Conservation (phyloP, 1,140 invertebrate species). For the Holcopasites calliopsidis region DNA sequence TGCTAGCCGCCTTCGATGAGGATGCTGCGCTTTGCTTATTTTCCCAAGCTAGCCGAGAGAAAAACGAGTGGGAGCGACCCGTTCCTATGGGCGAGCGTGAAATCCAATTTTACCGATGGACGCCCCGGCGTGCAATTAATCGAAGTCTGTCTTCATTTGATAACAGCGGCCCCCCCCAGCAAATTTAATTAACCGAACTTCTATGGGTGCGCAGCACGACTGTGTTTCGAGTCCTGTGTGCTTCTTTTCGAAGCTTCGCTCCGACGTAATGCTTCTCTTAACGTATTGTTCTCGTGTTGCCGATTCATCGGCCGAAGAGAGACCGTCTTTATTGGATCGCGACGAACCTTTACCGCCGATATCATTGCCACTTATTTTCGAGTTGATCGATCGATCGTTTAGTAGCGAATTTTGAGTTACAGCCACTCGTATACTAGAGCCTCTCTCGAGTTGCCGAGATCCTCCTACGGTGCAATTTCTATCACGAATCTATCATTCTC, state of each 20-base stretch:
- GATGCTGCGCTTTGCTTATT: neutral
- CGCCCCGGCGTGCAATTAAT: slow-evolving; percentile 31
- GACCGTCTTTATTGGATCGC: neutral
- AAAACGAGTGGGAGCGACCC: slow-evolving; percentile 12
- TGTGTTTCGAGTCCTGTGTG: neutral
- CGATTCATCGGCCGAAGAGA: neutral
- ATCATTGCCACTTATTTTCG: neutral
- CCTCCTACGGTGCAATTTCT: neutral
- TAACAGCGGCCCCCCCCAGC: neutral
- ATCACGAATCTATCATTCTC: neutral
- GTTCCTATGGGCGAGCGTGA: neutral
- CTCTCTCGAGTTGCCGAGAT: neutral
- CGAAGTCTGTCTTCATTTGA: slow-evolving; percentile 22
- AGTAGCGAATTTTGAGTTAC: too few relatives aligned
- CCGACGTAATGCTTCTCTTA: neutral
- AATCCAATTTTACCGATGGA: slow-evolving; percentile 46
- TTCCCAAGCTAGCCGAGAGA: neutral
- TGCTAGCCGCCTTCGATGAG: neutral
- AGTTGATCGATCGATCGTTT: neutral
- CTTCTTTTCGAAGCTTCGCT: slow-evolving; percentile 1
- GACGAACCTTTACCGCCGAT: neutral
- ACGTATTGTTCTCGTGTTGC: too few relatives aligned
- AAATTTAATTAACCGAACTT: slow-evolving; percentile 39
- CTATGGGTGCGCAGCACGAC: neutral
- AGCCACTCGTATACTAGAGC: too few relatives aligned